Percentiles rank a stretch among this genome's conserved stretches.
phyloP scores from a whole-genome alignment of 2,888 invertebrate species.

The Hydrotaea cyrtoneurina region DNA sequence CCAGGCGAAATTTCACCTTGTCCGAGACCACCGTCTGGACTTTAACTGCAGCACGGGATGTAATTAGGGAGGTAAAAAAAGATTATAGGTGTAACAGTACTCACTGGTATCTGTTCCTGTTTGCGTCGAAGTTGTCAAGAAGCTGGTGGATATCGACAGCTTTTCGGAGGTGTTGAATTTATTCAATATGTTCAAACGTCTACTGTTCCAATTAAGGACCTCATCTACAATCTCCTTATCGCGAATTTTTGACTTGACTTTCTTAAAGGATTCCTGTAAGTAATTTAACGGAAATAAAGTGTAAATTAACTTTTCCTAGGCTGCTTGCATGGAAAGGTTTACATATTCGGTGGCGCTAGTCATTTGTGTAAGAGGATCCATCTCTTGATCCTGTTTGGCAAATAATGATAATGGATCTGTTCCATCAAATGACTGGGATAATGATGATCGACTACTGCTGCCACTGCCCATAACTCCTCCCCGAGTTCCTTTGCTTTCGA shows the following conservation, averaged over 20 bases:
- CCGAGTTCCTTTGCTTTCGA: slow-evolving; percentile 82
- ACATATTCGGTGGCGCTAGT: slow-evolving; percentile 79
- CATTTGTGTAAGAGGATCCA: slow-evolving; percentile 86
- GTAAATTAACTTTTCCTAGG: no score
- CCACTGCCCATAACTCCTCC: slow-evolving; percentile 77
- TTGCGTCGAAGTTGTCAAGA: slow-evolving; percentile 82
- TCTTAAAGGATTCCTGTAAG: slow-evolving; percentile 73
- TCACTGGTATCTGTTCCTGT: slow-evolving; percentile 84
- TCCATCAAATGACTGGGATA: slow-evolving; percentile 84
- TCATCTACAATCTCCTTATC: slow-evolving; percentile 76
- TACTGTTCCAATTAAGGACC: slow-evolving; percentile 87
- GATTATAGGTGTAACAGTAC: slow-evolving; percentile 22
- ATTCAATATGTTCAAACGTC: slow-evolving; percentile 89
- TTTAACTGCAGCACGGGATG: slow-evolving; percentile 86
- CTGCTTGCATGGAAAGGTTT: slow-evolving; percentile 49
- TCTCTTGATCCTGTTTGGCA: slow-evolving; percentile 82
- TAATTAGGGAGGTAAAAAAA: slow-evolving; percentile 7
- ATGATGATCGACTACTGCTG: slow-evolving; percentile 82
- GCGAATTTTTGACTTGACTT: slow-evolving; percentile 68
- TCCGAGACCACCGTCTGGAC: slow-evolving; percentile 89
- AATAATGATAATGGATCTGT: slow-evolving; percentile 88
- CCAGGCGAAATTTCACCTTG: slow-evolving; percentile 93
- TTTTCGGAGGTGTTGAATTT: slow-evolving; percentile 97
- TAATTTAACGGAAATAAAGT: not conserved
- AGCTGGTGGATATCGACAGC: slow-evolving; percentile 94